Conservation (phyloP, 2,888 invertebrate species). For the Endotricha flammealis region DNA sequence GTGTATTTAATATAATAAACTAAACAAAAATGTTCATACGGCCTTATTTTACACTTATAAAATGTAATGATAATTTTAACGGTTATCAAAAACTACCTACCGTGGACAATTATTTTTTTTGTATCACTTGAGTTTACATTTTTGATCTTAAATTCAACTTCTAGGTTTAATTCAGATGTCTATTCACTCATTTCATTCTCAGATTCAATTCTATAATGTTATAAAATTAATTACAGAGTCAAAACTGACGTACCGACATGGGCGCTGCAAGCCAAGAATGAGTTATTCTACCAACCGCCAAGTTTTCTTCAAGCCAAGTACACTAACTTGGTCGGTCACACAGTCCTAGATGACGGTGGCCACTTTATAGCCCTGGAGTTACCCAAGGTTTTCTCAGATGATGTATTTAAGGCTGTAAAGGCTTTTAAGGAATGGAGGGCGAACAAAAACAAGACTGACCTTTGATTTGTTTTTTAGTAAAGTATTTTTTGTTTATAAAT, state of each 20-base stretch:
- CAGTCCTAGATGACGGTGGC: constrained; percentile 83
- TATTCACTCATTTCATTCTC: no score
- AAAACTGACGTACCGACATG: constrained; percentile 78
- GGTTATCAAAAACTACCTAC: no score
- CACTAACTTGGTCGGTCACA: constrained; percentile 81
- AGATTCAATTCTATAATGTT: no score
- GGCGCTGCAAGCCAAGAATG: constrained; percentile 83
- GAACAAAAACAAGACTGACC: constrained; percentile 34
- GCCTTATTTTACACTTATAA: no score
- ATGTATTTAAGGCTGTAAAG: constrained; percentile 73
- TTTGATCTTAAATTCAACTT: no score
- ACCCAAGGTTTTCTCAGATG: constrained; percentile 82
- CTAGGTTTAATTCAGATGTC: no score
- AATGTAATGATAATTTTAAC: no score
- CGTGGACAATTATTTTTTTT: no score
- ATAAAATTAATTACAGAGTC: constrained; percentile 30
- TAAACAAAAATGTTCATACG: no score
- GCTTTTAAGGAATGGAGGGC: constrained; percentile 37
- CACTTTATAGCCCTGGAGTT: constrained; percentile 91
- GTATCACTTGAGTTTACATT: no score
- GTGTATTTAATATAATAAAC: no score
- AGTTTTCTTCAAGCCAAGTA: constrained; percentile 76
- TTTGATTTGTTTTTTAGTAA: constrained; percentile 25
- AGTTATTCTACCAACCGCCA: constrained; percentile 79
- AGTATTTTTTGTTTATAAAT: constrained; percentile 1